Evolutionary conservation across 2,113 vertebrate genomes (phyloP).

Genomic region (Pomatorhinus ruficollis): DNA sequence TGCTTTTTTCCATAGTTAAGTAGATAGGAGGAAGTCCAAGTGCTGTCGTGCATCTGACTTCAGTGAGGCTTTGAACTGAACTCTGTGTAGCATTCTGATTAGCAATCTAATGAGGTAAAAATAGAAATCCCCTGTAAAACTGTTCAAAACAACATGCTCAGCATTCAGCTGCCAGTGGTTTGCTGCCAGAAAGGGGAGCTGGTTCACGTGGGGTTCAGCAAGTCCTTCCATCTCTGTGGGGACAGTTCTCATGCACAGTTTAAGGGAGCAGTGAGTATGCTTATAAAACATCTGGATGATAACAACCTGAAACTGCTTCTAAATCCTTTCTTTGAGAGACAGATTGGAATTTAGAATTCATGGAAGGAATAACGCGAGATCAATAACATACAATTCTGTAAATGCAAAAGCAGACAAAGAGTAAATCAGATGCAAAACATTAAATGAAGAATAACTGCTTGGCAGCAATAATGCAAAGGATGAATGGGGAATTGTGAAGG

Average conservation of each 20-base stretch:
- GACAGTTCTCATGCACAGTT: neutral
- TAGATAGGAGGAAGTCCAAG: neutral
- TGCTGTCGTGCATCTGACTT: neutral
- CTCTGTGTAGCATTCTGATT: neutral
- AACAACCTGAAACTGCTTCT: neutral
- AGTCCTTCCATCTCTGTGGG: neutral
- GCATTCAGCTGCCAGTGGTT: neutral
- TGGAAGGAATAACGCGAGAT: neutral
- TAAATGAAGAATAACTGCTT: neutral
- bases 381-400: neutral
- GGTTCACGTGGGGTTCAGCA: neutral
- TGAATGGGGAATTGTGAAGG: constrained; percentile 14
- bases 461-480: neutral
- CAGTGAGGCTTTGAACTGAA: neutral
- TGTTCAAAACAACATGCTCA: neutral
- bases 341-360: neutral
- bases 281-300: neutral
- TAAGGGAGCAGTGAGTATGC: neutral
- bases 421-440: neutral
- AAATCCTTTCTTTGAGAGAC: neutral
- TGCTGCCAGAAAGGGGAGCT: neutral
- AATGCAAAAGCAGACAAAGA: neutral
- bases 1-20: neutral
- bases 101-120: neutral
- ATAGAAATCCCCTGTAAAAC: neutral